Base-by-base conservation (phyloP, 2,888 invertebrate species). In the Sympetrum striolatum region DNA sequence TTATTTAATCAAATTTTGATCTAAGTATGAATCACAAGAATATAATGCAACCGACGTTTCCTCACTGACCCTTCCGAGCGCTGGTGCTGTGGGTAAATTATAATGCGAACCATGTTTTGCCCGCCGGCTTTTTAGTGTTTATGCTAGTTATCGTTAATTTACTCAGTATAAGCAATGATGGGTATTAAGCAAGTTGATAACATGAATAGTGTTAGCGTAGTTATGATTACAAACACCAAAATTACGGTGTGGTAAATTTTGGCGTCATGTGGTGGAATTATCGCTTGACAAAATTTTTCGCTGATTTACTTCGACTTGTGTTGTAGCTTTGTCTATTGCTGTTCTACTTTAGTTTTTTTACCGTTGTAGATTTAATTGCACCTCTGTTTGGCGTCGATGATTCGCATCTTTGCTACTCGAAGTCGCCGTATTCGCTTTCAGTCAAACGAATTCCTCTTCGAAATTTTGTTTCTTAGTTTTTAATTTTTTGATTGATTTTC, bases 101-200 rank as follows among this genome's bases (percentile, higher is more conserved):
- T 80, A 91, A 91, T 91, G 91, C 90, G 91, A 91, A 91, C 91
- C 91, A 91, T 91, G 91, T 64, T 86, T 86, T 60, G 86, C 60
- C 82, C 60, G 60, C 86, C 86, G 86, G 86, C 86, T 86, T 86
- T 37, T 60, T 37, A 37, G 37, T 86, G 35, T 39, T 60, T 37
- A 37, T n/a, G n/a, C 64, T 39, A 64, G 10, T 60, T 58, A 37
- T 22, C 22, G 10, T 39, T 64, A 31, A 37, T 60, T 39, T 18
- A 60, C 22, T 86, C 22, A 10, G 18, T 37, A 22, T 60, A 37
- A n/a, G 53, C 22, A 39, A 60, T 64, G 35, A 18, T 73, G 37
- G 25, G 37, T 60, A 2, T 53, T 53, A 53, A 15, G 18, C 18
- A 53, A 53, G 53, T 3, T 53, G 18, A 53, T 53, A 53, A 53